These are phyloP conservation scores for Parascotia fuliginaria DNA, from an alignment of 2,888 invertebrate genomes.

Conservation along the genomic window DNA sequence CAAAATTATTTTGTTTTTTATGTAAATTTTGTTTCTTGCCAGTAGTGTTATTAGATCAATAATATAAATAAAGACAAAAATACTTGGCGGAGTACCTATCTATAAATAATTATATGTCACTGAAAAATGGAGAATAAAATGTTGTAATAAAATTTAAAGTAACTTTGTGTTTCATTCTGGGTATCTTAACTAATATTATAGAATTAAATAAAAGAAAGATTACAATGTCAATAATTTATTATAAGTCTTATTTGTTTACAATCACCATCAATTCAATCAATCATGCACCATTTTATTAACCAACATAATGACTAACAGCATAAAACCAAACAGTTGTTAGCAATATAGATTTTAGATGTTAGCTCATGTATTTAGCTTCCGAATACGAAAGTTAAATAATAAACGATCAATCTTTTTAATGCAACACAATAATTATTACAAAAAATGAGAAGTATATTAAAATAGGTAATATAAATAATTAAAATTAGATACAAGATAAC, in stretches of 20 bases:
- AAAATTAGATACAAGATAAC: too few relatives aligned
- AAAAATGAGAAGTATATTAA: too few relatives aligned
- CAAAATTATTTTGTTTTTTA: slow-evolving; percentile 39
- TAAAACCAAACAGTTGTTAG: too few relatives aligned
- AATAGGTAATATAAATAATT: too few relatives aligned
- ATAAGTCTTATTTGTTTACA: not conserved
- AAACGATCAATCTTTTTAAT: too few relatives aligned
- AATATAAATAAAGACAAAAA: slow-evolving; percentile 24
- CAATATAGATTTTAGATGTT: too few relatives aligned
- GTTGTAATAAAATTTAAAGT: slow-evolving; percentile 62
- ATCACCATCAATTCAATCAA: not conserved
- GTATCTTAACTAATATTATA: too few relatives aligned
- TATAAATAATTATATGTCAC: slow-evolving; percentile 42
- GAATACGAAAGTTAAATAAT: too few relatives aligned
- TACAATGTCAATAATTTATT: slow-evolving; percentile 6
- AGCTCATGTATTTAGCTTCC: too few relatives aligned
- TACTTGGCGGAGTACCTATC: slow-evolving; percentile 23
- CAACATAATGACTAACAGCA: too few relatives aligned
- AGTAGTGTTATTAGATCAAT: slow-evolving; percentile 40
- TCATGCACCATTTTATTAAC: not conserved
- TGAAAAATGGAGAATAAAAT: slow-evolving; percentile 57
- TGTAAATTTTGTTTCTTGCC: slow-evolving; percentile 61
- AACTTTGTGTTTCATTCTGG: slow-evolving; percentile 19
- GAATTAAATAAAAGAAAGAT: slow-evolving; percentile 5
- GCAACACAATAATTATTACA: too few relatives aligned